Conservation (phyloP, 2,888 invertebrate species). For the Hyalella azteca region DNA sequence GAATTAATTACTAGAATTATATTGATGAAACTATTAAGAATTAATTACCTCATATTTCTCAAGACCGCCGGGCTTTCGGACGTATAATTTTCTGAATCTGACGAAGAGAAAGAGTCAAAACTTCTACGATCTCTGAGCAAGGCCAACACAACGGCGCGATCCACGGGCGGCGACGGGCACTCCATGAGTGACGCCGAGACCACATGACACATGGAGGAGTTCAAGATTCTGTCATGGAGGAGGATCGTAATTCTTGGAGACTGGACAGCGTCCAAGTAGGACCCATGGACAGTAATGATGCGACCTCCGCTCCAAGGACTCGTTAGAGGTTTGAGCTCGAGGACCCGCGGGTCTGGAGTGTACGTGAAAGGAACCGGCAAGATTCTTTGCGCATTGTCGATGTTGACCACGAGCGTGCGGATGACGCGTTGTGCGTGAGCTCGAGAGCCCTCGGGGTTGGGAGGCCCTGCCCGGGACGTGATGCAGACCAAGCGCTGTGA, state of each 20-base stretch:
- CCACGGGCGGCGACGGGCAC: slow-evolving; percentile 90
- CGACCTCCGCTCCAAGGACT: slow-evolving; percentile 93
- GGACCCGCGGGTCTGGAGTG: slow-evolving; percentile 90
- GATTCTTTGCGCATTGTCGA: slow-evolving; percentile 88
- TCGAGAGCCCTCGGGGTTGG: slow-evolving; percentile 11
- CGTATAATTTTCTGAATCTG: slow-evolving; percentile 58
- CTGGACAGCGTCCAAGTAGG: slow-evolving; percentile 87
- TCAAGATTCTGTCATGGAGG: slow-evolving; percentile 33
- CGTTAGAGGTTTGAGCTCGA: slow-evolving; percentile 88
- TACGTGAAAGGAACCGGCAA: slow-evolving; percentile 83
- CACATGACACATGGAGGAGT: slow-evolving; percentile 72
- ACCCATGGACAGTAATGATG: slow-evolving; percentile 90
- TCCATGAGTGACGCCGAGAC: slow-evolving; percentile 89
- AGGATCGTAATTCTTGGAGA: slow-evolving; percentile 82
- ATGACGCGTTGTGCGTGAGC: slow-evolving; percentile 69
- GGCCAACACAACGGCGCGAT: slow-evolving; percentile 68
- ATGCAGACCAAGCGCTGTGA: slow-evolving; percentile 44
- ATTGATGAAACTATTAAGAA: too few relatives aligned
- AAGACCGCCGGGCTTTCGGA: slow-evolving; percentile 34
- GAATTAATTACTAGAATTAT: too few relatives aligned
- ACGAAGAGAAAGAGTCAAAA: slow-evolving; percentile 54
- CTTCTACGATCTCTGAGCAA: slow-evolving; percentile 52
- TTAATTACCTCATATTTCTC: background rate
- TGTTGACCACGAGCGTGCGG: slow-evolving; percentile 78
- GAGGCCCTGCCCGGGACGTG: slow-evolving; percentile 77